phyloP scores from a whole-genome alignment of 1,140 invertebrate species.

The Steinernema feltiae region DNA sequence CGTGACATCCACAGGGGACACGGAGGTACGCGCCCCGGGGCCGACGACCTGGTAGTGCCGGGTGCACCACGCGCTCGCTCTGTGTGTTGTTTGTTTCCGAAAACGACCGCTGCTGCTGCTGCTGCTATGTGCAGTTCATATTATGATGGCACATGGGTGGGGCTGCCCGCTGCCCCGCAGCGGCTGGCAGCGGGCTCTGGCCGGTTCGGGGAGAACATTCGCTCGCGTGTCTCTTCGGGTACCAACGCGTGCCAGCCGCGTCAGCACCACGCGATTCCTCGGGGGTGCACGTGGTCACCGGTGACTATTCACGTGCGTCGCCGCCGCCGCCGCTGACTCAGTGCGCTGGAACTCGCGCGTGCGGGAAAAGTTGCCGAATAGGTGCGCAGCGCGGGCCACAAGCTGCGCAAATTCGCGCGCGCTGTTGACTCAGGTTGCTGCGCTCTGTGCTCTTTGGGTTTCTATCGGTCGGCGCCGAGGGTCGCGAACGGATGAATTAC shows the following conservation, averaged over 20 bases:
- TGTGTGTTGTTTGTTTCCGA: neutral
- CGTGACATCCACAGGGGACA: neutral
- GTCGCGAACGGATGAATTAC: no score
- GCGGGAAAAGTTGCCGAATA: neutral
- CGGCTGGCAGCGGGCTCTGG: no score
- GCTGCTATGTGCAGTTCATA: neutral
- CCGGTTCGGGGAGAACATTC: neutral
- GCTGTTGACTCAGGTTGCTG: neutral
- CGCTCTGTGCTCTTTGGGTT: neutral
- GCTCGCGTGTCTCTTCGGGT: neutral
- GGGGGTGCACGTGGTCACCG: constrained; percentile 21
- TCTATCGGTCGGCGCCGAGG: no score
- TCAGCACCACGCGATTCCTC: neutral
- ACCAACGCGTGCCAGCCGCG: constrained; percentile 15
- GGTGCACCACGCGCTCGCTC: neutral
- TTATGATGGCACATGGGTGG: neutral
- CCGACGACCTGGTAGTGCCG: neutral
- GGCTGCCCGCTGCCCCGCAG: neutral
- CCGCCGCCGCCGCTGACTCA: no score
- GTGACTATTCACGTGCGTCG: constrained; percentile 16
- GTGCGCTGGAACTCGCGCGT: neutral
- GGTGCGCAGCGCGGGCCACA: neutral
- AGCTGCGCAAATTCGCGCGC: no score
- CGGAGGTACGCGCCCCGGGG: neutral
- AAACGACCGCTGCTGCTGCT: neutral